phyloP scores from a whole-genome alignment of 2,797 vertebrate species.

The Arrhamphus sclerolepis region DNA sequence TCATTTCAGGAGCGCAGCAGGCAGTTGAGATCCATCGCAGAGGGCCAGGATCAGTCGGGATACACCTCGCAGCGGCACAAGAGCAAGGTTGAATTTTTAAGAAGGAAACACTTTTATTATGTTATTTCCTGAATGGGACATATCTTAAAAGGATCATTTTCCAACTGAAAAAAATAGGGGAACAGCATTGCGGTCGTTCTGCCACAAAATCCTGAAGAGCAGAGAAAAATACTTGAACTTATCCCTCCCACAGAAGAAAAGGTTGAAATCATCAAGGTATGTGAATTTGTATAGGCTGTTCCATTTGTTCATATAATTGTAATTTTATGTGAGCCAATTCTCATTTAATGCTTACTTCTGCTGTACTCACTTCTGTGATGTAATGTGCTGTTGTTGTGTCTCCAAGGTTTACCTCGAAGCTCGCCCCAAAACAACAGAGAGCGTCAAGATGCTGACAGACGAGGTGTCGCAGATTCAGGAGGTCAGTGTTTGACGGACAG shows the following conservation, averaged over 20 bases:
- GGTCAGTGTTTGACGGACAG: slow-evolving; percentile 72
- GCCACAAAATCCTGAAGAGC: slow-evolving; percentile 67
- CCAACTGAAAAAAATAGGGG: slow-evolving; percentile 65
- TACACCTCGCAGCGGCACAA: slow-evolving; percentile 51
- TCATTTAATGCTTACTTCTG: background rate
- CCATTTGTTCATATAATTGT: background rate
- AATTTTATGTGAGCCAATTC: background rate
- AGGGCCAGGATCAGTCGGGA: slow-evolving; percentile 65
- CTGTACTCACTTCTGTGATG: too few species aligned
- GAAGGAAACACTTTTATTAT: background rate
- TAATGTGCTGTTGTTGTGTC: background rate
- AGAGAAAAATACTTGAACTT: slow-evolving; percentile 70
- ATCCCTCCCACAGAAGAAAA: slow-evolving; percentile 79
- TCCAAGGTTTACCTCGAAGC: slow-evolving; percentile 85
- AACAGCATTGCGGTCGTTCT: slow-evolving; percentile 79
- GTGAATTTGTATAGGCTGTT: slow-evolving; percentile 9
- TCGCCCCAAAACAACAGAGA: slow-evolving; percentile 59
- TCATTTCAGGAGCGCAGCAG: slow-evolving; percentile 73
- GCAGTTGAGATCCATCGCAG: slow-evolving; percentile 72
- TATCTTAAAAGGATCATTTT: background rate
- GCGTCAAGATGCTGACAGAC: slow-evolving; percentile 85
- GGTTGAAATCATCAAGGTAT: slow-evolving; percentile 88
- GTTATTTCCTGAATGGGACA: background rate
- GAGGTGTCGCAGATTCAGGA: slow-evolving; percentile 91
- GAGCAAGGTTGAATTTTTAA: slow-evolving; percentile 69